A percentile compares a stretch with the other conserved stretches of the same genome.
Conservation (phyloP, 2,797 vertebrate genomes). For the Tenualosa ilisha region DNA sequence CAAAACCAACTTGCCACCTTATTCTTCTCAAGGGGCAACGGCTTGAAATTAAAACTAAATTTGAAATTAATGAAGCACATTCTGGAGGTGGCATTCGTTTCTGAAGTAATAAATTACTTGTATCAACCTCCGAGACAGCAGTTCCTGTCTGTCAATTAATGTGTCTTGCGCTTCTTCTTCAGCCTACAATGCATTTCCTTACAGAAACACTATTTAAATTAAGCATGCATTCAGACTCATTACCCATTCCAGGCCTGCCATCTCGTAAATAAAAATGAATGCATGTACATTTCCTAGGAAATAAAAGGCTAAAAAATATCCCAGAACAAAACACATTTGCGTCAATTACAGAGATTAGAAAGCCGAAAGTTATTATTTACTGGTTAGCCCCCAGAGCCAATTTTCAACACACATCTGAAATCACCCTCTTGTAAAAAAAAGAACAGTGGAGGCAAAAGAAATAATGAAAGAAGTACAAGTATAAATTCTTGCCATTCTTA, state of each 20-base stretch:
- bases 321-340: conserved; percentile 77
- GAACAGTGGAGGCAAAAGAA: conserved; percentile 54
- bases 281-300: conserved; percentile 81
- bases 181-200: conserved; percentile 97
- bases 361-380: conserved; percentile 82
- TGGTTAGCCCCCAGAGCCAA: conserved; percentile 73
- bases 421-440: conserved; percentile 60
- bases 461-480: conserved; percentile 58
- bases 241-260: conserved; percentile 86
- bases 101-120: conserved; percentile 99
- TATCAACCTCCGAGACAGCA: conserved; percentile 99
- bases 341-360: conserved; percentile 82
- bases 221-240: conserved; percentile 97
- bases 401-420: conserved; percentile 78
- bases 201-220: conserved; percentile 99
- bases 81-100: conserved; percentile 99
- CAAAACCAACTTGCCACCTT: conserved; percentile 99
- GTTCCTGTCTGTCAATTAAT: conserved; percentile 99
- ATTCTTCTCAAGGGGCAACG: conserved; percentile 99
- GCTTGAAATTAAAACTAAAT: conserved; percentile 99
- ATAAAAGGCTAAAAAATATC: conserved; percentile 69
- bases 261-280: conserved; percentile 95
- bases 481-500: conserved; percentile 41
- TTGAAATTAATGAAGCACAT: conserved; percentile 99
- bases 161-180: conserved; percentile 97